Percentiles rank a stretch among this genome's conserved stretches.
These are phyloP conservation scores for Squalus acanthias DNA, from an alignment of 2,797 vertebrate species.

Conservation along the genomic window DNA sequence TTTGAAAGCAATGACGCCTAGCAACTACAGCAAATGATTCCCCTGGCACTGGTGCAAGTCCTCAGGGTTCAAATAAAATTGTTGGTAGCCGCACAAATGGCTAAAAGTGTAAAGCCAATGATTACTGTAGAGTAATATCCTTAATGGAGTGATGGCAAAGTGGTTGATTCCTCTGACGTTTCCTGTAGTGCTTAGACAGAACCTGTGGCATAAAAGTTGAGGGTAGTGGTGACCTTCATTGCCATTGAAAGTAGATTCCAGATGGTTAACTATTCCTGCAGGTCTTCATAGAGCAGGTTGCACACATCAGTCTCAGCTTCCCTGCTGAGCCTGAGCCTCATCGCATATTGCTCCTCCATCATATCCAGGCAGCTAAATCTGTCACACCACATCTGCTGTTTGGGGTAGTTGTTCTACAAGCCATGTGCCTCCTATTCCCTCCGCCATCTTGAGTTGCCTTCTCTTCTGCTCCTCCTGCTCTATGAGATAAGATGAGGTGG, in stretches of 20 bases:
- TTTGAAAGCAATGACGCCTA: not conserved
- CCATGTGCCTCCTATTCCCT: not conserved
- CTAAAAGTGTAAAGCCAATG: not conserved
- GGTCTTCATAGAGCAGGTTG: not conserved
- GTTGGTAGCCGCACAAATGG: not conserved
- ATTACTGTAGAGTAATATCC: not conserved
- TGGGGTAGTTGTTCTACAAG: not conserved
- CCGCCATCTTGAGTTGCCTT: not conserved
- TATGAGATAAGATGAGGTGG: not conserved
- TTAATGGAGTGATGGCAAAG: not conserved
- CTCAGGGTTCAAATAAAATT: not conserved
- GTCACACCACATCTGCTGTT: not conserved
- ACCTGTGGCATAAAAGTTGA: not conserved
- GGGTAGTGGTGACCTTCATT: not conserved
- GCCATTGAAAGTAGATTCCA: not conserved
- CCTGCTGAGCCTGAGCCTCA: not conserved
- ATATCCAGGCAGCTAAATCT: not conserved
- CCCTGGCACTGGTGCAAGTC: not conserved
- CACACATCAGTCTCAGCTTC: not conserved
- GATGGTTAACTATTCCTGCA: conserved; percentile 16
- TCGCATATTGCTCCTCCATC: not conserved
- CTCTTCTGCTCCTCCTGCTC: not conserved
- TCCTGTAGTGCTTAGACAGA: not conserved
- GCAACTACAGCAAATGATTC: not conserved
- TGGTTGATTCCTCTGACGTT: not conserved